These are phyloP conservation scores for Elephantulus edwardii DNA, from an alignment of 2,113 vertebrate genomes.

Conservation along the genomic window DNA sequence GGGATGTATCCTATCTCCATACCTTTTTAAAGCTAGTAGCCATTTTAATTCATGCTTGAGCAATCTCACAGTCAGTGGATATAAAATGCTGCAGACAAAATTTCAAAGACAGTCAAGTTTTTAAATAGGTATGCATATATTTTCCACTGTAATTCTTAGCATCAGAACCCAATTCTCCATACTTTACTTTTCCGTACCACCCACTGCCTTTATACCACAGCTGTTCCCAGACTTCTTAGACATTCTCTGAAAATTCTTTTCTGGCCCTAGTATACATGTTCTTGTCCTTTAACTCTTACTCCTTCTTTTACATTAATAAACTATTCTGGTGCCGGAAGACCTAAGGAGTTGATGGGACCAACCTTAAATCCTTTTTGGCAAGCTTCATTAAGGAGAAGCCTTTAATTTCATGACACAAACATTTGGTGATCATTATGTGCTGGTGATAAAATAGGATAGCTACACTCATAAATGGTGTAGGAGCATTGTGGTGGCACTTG, in stretches of 20 bases:
- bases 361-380: neutral
- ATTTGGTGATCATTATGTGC: neutral
- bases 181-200: neutral
- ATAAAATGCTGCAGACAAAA: constrained; percentile 6
- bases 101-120: neutral
- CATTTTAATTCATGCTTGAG: neutral
- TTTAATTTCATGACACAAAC: neutral
- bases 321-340: neutral
- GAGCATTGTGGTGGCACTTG: neutral
- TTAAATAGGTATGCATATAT: neutral
- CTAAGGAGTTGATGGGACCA: neutral
- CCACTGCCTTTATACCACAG: neutral
- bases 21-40: neutral
- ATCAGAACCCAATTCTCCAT: neutral
- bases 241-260: neutral
- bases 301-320: neutral
- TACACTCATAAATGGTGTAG: neutral
- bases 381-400: neutral
- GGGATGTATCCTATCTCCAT: too few relatives aligned
- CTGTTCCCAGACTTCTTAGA: neutral
- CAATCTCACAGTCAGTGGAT: neutral
- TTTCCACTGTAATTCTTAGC: neutral
- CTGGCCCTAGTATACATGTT: neutral
- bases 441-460: neutral
- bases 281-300: neutral